Conservation (phyloP, 1,140 invertebrate genomes). For the Geopemphigus sp. region DNA sequence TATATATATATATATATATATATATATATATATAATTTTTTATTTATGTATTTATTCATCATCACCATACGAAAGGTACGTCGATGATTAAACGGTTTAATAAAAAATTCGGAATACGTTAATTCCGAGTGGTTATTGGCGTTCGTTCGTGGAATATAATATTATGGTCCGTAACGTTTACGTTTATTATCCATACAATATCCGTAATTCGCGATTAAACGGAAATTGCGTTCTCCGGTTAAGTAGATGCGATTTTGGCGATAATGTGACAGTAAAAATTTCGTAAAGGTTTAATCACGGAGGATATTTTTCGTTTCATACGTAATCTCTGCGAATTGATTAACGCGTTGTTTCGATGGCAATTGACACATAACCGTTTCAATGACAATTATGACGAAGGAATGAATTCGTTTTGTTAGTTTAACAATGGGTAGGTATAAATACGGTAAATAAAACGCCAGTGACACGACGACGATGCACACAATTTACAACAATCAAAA, state of each 20-base stretch:
- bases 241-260: background rate
- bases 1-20: too few species aligned
- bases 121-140: too few species aligned
- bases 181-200: too few species aligned
- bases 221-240: background rate
- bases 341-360: background rate
- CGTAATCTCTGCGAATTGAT: background rate
- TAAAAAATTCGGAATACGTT: too few species aligned
- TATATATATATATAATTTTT: too few species aligned
- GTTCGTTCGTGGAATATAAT: too few species aligned
- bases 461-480: background rate
- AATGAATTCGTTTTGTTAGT: background rate
- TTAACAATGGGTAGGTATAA: background rate
- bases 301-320: background rate
- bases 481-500: background rate
- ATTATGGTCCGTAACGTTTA: too few species aligned
- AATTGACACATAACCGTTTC: background rate
- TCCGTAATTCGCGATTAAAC: background rate
- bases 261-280: background rate
- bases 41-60: too few species aligned
- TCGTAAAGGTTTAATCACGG: background rate
- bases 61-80: too few species aligned
- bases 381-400: constrained; percentile 4
- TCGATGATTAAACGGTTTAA: too few species aligned
- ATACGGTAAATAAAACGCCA: background rate